Conservation (phyloP, 2,888 invertebrate genomes). For the Electrophaes corylata region DNA sequence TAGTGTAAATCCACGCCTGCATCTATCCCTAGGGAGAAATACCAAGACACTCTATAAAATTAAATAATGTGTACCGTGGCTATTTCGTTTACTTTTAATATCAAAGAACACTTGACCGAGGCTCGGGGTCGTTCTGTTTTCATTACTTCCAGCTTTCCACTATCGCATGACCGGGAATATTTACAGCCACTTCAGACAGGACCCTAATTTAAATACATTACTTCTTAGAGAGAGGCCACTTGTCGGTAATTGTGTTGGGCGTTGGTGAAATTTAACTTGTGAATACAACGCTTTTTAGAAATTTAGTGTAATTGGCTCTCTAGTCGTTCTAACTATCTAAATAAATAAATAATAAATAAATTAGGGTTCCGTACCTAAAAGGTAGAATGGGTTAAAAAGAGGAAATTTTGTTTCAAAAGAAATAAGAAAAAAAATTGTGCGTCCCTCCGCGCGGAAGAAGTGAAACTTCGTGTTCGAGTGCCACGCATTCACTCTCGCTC, state of each 20-base stretch:
- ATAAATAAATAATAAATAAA: too few relatives aligned
- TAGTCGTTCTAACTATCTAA: too few relatives aligned
- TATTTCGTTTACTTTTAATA: constrained; percentile 21
- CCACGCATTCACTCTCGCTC: too few relatives aligned
- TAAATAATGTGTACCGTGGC: constrained; percentile 12
- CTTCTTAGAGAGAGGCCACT: constrained; percentile 31
- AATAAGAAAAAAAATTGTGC: too few relatives aligned
- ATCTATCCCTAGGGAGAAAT: not conserved
- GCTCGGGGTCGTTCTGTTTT: constrained; percentile 48
- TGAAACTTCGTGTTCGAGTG: too few relatives aligned
- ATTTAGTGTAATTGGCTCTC: too few relatives aligned
- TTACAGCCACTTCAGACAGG: constrained; percentile 20
- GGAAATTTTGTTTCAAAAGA: too few relatives aligned
- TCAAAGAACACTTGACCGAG: constrained; percentile 14
- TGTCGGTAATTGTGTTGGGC: constrained; percentile 12
- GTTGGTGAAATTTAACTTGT: not conserved
- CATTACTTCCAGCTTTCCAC: constrained; percentile 43
- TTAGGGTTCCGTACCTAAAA: too few relatives aligned
- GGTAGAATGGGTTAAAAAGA: too few relatives aligned
- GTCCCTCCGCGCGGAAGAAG: too few relatives aligned
- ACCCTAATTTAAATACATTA: constrained; percentile 46
- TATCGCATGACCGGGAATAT: constrained; percentile 31
- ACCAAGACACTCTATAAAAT: not conserved
- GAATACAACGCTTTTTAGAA: too few relatives aligned
- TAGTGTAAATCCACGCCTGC: too few relatives aligned